phyloP scores from a whole-genome alignment of 2,888 invertebrate species.

The Drosophila leonis region DNA sequence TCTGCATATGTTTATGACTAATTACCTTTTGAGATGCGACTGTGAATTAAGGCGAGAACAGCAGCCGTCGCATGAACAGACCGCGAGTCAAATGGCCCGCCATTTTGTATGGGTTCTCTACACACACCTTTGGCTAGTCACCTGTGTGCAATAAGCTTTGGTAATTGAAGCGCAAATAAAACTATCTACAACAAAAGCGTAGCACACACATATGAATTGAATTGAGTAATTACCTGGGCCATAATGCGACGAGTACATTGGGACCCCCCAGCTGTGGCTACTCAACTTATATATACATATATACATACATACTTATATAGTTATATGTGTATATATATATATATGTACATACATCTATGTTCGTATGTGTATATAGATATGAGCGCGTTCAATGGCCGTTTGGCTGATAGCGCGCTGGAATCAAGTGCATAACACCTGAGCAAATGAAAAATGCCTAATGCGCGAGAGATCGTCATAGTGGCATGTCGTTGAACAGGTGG shows the following conservation, averaged over 20 bases:
- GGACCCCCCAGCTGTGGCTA: slow-evolving; percentile 27
- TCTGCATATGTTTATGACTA: slow-evolving; percentile 1
- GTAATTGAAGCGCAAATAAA: slow-evolving; percentile 66
- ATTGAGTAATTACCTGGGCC: slow-evolving; percentile 65
- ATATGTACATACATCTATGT: neutral
- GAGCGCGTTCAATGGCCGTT: slow-evolving; percentile 62
- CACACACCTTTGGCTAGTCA: slow-evolving; percentile 10
- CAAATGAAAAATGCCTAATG: slow-evolving; percentile 73
- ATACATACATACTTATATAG: neutral
- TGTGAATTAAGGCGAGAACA: slow-evolving; percentile 22
- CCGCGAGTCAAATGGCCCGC: slow-evolving; percentile 11
- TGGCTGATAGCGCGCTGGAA: slow-evolving; percentile 68
- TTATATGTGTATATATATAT: neutral
- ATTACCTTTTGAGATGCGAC: slow-evolving; percentile 20
- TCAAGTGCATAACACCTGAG: slow-evolving; percentile 83
- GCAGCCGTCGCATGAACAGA: slow-evolving; percentile 1
- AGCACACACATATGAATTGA: slow-evolving; percentile 36
- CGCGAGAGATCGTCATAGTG: slow-evolving; percentile 56
- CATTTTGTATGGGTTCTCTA: slow-evolving; percentile 37
- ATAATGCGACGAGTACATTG: slow-evolving; percentile 35
- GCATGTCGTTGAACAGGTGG: slow-evolving; percentile 67
- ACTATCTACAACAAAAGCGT: slow-evolving; percentile 41
- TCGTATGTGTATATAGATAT: slow-evolving; percentile 16
- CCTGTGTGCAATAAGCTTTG: slow-evolving; percentile 40
- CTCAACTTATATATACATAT: neutral